A percentile compares a stretch with the other conserved stretches of the same genome.
phyloP scores from a whole-genome alignment of 2,888 invertebrate species.

The Theodoxus fluviatilis region DNA sequence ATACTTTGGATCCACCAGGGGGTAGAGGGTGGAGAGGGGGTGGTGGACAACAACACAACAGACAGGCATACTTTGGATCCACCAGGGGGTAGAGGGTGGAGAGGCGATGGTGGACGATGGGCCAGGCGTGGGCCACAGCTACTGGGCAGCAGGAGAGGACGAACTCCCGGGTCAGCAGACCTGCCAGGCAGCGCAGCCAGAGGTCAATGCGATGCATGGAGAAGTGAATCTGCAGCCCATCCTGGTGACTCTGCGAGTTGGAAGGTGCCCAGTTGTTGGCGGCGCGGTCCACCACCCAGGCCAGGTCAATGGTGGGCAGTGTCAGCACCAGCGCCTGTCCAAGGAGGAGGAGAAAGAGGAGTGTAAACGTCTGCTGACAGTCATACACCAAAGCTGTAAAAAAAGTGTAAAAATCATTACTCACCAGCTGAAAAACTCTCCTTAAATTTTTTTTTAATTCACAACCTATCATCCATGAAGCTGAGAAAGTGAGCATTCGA shows the following conservation, averaged over 20 bases:
- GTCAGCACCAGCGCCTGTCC: slow-evolving; percentile 76
- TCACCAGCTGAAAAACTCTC: too few species aligned
- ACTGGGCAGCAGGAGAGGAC: slow-evolving; percentile 84
- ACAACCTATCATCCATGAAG: too few species aligned
- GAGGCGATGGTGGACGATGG: slow-evolving; percentile 88
- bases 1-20: too few species aligned
- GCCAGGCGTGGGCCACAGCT: slow-evolving; percentile 92
- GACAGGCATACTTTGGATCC: slow-evolving; percentile 81
- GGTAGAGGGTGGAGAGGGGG: too few species aligned
- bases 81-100: slow-evolving; percentile 90
- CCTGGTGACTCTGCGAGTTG: slow-evolving; percentile 45
- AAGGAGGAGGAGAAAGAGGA: slow-evolving; percentile 14
- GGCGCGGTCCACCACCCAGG: slow-evolving; percentile 90
- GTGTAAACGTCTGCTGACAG: too few species aligned
- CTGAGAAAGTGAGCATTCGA: too few species aligned
- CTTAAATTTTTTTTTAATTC: too few species aligned
- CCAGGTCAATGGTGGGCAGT: slow-evolving; percentile 80
- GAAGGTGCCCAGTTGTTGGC: slow-evolving; percentile 79
- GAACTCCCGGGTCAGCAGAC: slow-evolving; percentile 83
- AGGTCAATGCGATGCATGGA: slow-evolving; percentile 58
- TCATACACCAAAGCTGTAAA: too few species aligned
- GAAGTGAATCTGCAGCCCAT: slow-evolving; percentile 44
- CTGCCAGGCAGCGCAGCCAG: slow-evolving; percentile 76
- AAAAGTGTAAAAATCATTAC: too few species aligned
- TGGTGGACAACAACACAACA: too few species aligned